Conservation (phyloP, 2,888 invertebrate species). For the Anarsia innoxiella region DNA sequence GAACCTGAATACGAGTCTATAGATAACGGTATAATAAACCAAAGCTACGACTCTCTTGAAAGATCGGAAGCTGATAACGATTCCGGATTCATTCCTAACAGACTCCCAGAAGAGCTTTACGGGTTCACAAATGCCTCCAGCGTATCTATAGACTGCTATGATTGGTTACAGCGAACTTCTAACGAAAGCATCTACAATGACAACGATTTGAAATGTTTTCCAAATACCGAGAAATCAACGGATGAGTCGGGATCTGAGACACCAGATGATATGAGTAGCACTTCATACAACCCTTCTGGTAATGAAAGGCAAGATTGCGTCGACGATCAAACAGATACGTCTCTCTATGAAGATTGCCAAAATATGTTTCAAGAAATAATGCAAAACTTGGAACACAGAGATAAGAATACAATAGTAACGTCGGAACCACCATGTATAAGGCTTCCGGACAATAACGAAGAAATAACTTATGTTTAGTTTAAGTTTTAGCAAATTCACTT, state of each 20-base stretch:
- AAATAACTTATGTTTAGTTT: no score
- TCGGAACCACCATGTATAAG: no score
- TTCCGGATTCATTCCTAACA: slow-evolving; percentile 38
- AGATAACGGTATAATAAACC: slow-evolving; percentile 40
- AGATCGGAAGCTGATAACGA: slow-evolving; percentile 38
- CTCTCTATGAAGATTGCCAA: slow-evolving; percentile 28
- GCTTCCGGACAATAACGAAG: no score
- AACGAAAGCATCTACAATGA: background rate
- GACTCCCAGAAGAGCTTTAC: slow-evolving; percentile 40
- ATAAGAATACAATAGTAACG: slow-evolving; percentile 25
- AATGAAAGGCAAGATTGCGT: no score
- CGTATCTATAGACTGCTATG: slow-evolving; percentile 51
- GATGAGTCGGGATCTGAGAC: no score
- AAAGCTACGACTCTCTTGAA: slow-evolving; percentile 47
- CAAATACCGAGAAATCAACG: no score
- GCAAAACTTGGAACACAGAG: slow-evolving; percentile 47
- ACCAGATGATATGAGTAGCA: no score
- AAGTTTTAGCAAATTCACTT: no score
- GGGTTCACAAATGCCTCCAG: slow-evolving; percentile 54
- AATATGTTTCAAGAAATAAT: slow-evolving; percentile 63
- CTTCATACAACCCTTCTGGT: no score
- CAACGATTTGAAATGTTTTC: no score
- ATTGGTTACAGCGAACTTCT: slow-evolving; percentile 56
- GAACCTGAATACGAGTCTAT: slow-evolving; percentile 65
- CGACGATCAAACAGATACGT: slow-evolving; percentile 16